A percentile compares a stretch with the other conserved stretches of the same genome.
Evolutionary conservation across 2,113 vertebrate genomes (phyloP).

Genomic region (Nipponia nippon): DNA sequence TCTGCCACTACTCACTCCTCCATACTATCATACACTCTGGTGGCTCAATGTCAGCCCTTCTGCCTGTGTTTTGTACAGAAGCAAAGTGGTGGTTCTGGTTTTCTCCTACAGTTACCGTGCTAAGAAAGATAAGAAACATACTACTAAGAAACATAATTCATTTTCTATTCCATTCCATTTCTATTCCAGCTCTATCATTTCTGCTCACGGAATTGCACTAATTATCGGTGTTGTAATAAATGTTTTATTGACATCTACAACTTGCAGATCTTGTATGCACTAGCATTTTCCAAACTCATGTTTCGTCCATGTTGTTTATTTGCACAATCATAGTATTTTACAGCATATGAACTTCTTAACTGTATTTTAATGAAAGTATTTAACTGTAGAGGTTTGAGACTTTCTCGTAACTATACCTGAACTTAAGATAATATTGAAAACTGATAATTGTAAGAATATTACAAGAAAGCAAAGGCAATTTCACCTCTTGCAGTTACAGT

Average conservation of each 20-base stretch:
- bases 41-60: not conserved
- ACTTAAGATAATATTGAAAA: conserved; percentile 51
- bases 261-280: not conserved
- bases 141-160: not conserved
- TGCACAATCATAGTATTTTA: not conserved
- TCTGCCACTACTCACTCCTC: not conserved
- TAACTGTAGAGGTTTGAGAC: conserved; percentile 22
- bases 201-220: not conserved
- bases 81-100: not conserved
- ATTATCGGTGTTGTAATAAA: not conserved
- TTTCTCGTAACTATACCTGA: conserved; percentile 34
- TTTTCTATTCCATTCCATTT: not conserved
- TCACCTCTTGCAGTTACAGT: conserved; percentile 44
- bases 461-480: conserved; percentile 43
- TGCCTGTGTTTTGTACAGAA: not conserved
- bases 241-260: not conserved
- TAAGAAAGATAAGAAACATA: not conserved
- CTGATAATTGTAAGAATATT: conserved; percentile 19
- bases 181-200: not conserved
- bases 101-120: not conserved
- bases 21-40: no score
- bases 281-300: not conserved
- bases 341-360: not conserved
- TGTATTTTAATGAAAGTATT: conserved; percentile 46
- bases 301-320: not conserved